Percentiles rank a stretch among this genome's conserved stretches.
phyloP scores from a whole-genome alignment of 2,797 vertebrate genomes.

The Moxostoma hubbsi region DNA sequence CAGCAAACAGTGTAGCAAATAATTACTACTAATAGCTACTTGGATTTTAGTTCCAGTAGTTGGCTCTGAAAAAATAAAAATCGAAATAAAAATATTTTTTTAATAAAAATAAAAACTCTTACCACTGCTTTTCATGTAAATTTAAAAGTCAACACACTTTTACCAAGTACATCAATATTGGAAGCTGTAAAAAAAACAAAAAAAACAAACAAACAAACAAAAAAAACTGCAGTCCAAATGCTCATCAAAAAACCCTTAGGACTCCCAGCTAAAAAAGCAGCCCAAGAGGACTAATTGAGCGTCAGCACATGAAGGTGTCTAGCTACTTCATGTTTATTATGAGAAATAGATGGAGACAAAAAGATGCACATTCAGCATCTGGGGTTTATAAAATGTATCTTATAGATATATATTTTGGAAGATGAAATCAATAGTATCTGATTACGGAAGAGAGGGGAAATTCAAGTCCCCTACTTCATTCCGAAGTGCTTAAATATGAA shows the following conservation, averaged over 20 bases:
- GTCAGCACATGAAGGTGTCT: not conserved
- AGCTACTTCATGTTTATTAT: conserved; percentile 24
- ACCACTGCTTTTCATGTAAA: conserved; percentile 6
- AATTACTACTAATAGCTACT: not conserved
- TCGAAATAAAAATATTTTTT: not conserved
- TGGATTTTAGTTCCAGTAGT: conserved; percentile 10
- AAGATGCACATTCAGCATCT: conserved; percentile 21
- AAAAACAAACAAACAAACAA: not conserved
- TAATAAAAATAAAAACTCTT: not conserved
- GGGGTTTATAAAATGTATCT: conserved; percentile 1
- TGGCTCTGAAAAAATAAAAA: not conserved
- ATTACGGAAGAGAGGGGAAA: conserved; percentile 12
- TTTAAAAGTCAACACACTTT: conserved; percentile 32
- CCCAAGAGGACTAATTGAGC: conserved; percentile 4
- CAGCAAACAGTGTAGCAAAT: conserved; percentile 11
- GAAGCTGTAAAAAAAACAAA: conserved; percentile 7
- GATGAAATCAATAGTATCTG: not conserved
- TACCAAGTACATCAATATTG: not conserved
- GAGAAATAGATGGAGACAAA: conserved; percentile 13
- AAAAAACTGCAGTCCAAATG: conserved; percentile 8
- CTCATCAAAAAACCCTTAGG: not conserved
- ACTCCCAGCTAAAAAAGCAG: not conserved
- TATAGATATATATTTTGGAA: not conserved
- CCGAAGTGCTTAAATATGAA: conserved; percentile 24
- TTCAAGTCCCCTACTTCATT: conserved; percentile 12